Percentiles rank a stretch among this genome's conserved stretches.
Conservation (phyloP, 2,888 invertebrate species). For the Pherbina coryleti region DNA sequence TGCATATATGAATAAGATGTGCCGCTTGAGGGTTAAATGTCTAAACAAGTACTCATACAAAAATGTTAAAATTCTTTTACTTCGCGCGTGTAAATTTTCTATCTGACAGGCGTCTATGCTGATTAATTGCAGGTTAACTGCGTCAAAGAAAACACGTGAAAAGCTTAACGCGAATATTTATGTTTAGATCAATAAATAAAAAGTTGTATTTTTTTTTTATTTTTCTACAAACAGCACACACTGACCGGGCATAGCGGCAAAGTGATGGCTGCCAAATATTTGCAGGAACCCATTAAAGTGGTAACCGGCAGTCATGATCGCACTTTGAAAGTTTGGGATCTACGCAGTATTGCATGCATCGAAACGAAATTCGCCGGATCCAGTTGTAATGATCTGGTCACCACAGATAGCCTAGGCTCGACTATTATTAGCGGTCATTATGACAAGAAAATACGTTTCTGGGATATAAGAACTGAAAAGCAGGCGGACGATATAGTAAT, state of each 20-base stretch:
- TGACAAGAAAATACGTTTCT: constrained; percentile 96
- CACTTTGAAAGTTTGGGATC: constrained; percentile 98
- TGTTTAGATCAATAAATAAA: not conserved
- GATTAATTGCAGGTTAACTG: too few species aligned
- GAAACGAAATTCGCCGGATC: constrained; percentile 97
- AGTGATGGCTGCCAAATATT: constrained; percentile 96
- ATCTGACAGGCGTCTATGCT: too few species aligned
- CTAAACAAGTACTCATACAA: too few species aligned
- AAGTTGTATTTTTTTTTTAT: not conserved
- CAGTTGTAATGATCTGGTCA: constrained; percentile 96
- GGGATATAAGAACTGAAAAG: constrained; percentile 93
- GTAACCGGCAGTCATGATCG: constrained; percentile 98
- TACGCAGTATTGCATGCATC: constrained; percentile 90
- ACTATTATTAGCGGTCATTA: constrained; percentile 98
- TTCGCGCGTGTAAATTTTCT: too few species aligned
- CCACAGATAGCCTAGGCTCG: constrained; percentile 84
- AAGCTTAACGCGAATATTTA: not conserved
- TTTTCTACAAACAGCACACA: constrained; percentile 68
- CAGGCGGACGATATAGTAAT: constrained; percentile 88
- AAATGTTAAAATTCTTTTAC: too few species aligned
- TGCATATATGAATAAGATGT: too few species aligned
- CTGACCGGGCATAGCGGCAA: constrained; percentile 87
- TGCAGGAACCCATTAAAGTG: constrained; percentile 91
- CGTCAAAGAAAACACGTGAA: not conserved
- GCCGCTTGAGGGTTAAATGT: too few species aligned